A percentile compares a stretch with the other conserved stretches of the same genome.
phyloP scores from a whole-genome alignment of 1,140 invertebrate genomes.

The Delia radicum region DNA sequence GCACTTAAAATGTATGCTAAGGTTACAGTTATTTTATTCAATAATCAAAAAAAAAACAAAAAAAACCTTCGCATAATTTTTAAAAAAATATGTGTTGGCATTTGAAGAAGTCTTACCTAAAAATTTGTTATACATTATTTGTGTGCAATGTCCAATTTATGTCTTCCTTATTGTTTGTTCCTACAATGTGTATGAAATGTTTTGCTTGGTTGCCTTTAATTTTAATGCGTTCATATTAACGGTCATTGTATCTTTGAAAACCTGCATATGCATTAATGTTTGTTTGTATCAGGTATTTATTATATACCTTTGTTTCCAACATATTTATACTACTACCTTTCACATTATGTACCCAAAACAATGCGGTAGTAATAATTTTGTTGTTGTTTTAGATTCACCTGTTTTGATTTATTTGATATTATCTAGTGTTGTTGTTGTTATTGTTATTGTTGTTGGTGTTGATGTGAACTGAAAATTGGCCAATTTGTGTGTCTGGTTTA shows the following conservation, averaged over 20 bases:
- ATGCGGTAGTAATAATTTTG: conserved; percentile 16
- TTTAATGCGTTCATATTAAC: neutral
- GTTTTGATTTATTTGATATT: conserved; percentile 20
- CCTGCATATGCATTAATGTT: too few relatives aligned
- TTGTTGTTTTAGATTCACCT: conserved; percentile 7
- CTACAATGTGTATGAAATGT: neutral
- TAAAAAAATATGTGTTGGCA: neutral
- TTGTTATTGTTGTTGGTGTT: neutral
- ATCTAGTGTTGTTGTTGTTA: too few relatives aligned
- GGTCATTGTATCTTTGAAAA: neutral
- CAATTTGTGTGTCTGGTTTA: conserved; percentile 3
- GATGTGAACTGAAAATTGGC: neutral
- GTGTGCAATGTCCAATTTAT: neutral
- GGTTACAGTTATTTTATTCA: neutral
- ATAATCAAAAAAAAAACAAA: neutral
- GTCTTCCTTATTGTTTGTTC: neutral
- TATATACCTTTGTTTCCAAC: too few relatives aligned
- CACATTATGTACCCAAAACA: neutral
- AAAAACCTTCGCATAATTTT: neutral
- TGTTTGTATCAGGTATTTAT: too few relatives aligned
- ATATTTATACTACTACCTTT: neutral
- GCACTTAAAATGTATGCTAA: neutral
- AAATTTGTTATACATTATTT: neutral
- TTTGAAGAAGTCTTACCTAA: neutral
- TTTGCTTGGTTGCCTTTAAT: neutral